Percentiles rank a stretch among this genome's conserved stretches.
Conservation (phyloP, 2,113 vertebrate species). For the Notechis scutatus region DNA sequence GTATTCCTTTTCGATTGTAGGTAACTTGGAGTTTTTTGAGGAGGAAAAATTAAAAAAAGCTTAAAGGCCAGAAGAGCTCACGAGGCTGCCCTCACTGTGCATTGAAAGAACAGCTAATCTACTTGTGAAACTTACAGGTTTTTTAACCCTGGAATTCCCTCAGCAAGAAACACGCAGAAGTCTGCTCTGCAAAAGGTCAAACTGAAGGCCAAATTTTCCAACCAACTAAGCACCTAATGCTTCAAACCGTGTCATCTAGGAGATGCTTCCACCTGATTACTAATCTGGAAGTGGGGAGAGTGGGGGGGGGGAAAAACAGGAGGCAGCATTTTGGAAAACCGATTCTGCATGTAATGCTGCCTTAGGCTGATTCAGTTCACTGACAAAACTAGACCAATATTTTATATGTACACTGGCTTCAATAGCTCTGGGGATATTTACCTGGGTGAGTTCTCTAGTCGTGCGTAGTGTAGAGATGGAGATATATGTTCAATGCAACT, state of each 20-base stretch:
- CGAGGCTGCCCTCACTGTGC: neutral
- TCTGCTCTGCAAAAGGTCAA: neutral
- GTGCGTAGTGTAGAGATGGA: neutral
- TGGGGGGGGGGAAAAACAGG: neutral
- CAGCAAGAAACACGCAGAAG: neutral
- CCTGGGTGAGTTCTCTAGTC: neutral
- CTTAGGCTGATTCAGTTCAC: neutral
- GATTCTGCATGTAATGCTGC: neutral
- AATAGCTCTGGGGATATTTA: neutral
- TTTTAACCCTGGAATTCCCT: neutral
- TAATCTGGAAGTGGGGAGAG: neutral
- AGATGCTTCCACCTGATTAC: neutral
- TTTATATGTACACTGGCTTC: neutral
- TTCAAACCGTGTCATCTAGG: neutral
- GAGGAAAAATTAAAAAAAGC: neutral
- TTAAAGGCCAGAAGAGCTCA: neutral
- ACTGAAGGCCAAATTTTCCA: neutral
- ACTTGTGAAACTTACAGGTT: neutral
- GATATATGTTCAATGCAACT: neutral
- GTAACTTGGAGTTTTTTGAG: neutral
- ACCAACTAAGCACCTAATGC: neutral
- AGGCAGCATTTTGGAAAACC: neutral
- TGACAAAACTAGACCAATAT: neutral
- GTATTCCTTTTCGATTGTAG: neutral
- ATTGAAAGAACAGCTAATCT: neutral